Conservation (phyloP, 2,888 invertebrate species). For the Phengaris arion region DNA sequence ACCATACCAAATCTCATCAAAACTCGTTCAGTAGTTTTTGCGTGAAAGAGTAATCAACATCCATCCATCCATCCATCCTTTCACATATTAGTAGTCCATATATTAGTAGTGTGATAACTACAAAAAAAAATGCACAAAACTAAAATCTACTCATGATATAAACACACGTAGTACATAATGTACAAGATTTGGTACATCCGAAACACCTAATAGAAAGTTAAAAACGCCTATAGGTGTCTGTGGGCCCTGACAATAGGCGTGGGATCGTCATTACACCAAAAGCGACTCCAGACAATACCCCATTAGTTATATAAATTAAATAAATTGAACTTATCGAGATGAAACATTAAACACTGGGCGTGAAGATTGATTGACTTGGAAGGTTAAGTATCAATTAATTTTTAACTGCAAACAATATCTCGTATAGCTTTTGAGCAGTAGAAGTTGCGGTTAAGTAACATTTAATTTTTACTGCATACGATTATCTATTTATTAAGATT, state of each 20-base stretch:
- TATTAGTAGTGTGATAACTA: background rate
- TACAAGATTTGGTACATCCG: constrained; percentile 15
- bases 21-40: too few species aligned
- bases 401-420: constrained; percentile 3
- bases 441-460: too few species aligned
- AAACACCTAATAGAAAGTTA: constrained; percentile 23
- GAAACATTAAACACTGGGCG: constrained; percentile 20
- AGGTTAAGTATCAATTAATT: constrained; percentile 6
- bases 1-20: too few species aligned
- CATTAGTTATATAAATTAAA: constrained; percentile 37
- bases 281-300: constrained; percentile 37
- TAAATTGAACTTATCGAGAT: constrained; percentile 33
- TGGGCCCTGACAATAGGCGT: constrained; percentile 56
- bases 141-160: background rate
- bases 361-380: constrained; percentile 19
- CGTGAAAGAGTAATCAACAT: too few species aligned
- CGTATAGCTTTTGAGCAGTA: too few species aligned
- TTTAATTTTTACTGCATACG: too few species aligned
- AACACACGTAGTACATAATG: background rate
- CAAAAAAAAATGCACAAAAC: background rate
- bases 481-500: too few species aligned
- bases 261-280: constrained; percentile 50
- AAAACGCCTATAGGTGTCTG: constrained; percentile 20
- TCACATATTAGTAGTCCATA: too few species aligned
- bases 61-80: too few species aligned